Conservation (phyloP, 2,888 invertebrate species). For the Leucozona laternaria region DNA sequence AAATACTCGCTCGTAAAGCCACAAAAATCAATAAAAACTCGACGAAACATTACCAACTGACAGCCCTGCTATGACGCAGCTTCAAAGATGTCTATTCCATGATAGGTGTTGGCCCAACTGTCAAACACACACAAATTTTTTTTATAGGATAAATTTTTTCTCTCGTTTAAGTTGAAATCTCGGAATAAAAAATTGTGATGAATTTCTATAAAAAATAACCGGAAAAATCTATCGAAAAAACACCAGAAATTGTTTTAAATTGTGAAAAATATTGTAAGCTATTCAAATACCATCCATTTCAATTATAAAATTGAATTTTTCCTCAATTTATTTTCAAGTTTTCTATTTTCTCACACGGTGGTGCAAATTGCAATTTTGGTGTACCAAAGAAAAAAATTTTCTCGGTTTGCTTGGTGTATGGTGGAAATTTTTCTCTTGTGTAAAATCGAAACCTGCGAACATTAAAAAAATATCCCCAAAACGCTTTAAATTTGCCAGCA, state of each 20-base stretch:
- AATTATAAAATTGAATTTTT: slow-evolving; percentile 69
- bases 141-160: slow-evolving; percentile 71
- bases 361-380: slow-evolving; percentile 83
- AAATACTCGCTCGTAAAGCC: slow-evolving; percentile 12
- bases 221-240: slow-evolving; percentile 63
- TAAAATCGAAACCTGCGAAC: slow-evolving; percentile 76
- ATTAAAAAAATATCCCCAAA: slow-evolving; percentile 53
- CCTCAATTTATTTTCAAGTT: slow-evolving; percentile 77
- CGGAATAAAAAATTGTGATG: slow-evolving; percentile 68
- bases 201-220: slow-evolving; percentile 67
- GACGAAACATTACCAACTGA: slow-evolving; percentile 72
- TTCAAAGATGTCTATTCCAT: slow-evolving; percentile 76
- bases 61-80: slow-evolving; percentile 74
- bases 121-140: slow-evolving; percentile 71
- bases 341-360: slow-evolving; percentile 78
- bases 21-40: slow-evolving; percentile 73
- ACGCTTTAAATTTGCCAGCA: slow-evolving; percentile 37
- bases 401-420: slow-evolving; percentile 72
- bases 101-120: slow-evolving; percentile 76
- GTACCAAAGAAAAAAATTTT: slow-evolving; percentile 80
- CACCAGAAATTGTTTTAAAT: slow-evolving; percentile 60
- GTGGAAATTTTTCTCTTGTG: slow-evolving; percentile 71
- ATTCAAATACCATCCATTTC: slow-evolving; percentile 59
- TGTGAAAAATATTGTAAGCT: slow-evolving; percentile 74
- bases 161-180: slow-evolving; percentile 68